Percentiles rank a stretch among this genome's conserved stretches.
These are phyloP conservation scores for Lepetodrilus schrolli DNA, from an alignment of 2,888 invertebrate genomes.

Conservation along the genomic window DNA sequence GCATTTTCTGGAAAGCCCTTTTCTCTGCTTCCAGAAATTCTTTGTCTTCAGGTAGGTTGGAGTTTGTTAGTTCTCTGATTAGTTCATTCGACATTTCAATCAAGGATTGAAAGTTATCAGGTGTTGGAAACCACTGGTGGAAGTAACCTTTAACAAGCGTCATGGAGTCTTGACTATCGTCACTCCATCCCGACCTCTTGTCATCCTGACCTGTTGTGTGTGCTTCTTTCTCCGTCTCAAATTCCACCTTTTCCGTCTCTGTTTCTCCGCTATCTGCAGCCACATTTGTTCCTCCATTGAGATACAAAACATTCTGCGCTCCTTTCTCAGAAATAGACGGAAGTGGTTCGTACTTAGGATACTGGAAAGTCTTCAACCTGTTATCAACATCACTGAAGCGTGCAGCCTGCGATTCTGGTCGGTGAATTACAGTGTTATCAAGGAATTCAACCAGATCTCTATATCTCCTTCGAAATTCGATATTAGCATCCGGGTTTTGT, in stretches of 20 bases:
- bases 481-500: conserved; percentile 58
- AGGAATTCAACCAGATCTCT: conserved; percentile 67
- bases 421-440: conserved; percentile 70
- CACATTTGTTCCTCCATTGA: conserved; percentile 44
- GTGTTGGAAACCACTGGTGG: conserved; percentile 65
- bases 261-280: conserved; percentile 32
- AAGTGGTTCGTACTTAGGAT: conserved; percentile 61
- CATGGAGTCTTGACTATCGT: conserved; percentile 52
- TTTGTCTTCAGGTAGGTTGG: conserved; percentile 51
- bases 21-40: conserved; percentile 56
- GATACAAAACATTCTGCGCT: conserved; percentile 49
- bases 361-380: conserved; percentile 34
- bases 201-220: conserved; percentile 46
- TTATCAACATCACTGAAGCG: conserved; percentile 50
- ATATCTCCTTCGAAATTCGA: conserved; percentile 59
- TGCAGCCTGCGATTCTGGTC: conserved; percentile 61
- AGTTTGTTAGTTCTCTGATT: conserved; percentile 51
- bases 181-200: conserved; percentile 44
- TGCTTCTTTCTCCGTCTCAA: conserved; percentile 28
- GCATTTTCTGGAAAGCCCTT: conserved; percentile 56
- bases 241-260: conserved; percentile 42
- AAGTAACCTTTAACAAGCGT: conserved; percentile 66
- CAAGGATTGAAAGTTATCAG: conserved; percentile 57
- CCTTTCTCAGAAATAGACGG: conserved; percentile 51
- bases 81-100: conserved; percentile 56